Percentiles rank a stretch among this genome's conserved stretches.
Evolutionary conservation across 2,888 invertebrate genomes (phyloP).

Genomic region (Formica aserva): DNA sequence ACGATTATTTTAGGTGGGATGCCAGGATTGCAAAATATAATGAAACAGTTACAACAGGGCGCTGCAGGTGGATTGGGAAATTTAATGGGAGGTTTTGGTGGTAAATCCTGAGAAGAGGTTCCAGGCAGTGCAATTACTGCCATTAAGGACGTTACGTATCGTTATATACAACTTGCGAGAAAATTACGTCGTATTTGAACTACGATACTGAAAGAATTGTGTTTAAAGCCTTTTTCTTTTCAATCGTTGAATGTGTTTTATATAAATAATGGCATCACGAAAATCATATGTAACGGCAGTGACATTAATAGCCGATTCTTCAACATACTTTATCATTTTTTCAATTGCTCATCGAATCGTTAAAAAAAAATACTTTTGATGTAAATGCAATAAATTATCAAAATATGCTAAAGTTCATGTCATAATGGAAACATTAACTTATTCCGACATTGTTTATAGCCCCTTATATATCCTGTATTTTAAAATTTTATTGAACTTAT

Average conservation of each 20-base stretch:
- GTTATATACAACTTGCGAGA: constrained; percentile 17
- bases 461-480: constrained; percentile 6
- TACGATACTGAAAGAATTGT: constrained; percentile 17
- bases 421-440: constrained; percentile 13
- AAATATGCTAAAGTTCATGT: constrained; percentile 17
- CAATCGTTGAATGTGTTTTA: constrained; percentile 24
- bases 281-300: constrained; percentile 2
- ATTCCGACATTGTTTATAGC: constrained; percentile 26
- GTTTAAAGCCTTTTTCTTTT: constrained; percentile 23
- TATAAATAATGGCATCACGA: constrained; percentile 20
- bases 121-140: constrained; percentile 33
- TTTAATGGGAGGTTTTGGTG: constrained; percentile 88
- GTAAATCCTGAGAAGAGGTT: constrained; percentile 84
- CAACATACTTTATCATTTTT: constrained; percentile 15
- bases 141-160: constrained; percentile 29
- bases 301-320: constrained; percentile 9
- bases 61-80: constrained; percentile 88
- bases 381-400: constrained; percentile 48
- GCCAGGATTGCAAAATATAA: constrained; percentile 98
- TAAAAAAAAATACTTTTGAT: constrained; percentile 34
- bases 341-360: constrained; percentile 18
- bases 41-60: constrained; percentile 95
- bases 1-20: constrained; percentile 92
- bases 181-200: constrained; percentile 26
- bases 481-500: background rate